These are phyloP conservation scores for Trichomalopsis sarcophagae DNA, from an alignment of 1,140 invertebrate genomes.

Conservation along the genomic window DNA sequence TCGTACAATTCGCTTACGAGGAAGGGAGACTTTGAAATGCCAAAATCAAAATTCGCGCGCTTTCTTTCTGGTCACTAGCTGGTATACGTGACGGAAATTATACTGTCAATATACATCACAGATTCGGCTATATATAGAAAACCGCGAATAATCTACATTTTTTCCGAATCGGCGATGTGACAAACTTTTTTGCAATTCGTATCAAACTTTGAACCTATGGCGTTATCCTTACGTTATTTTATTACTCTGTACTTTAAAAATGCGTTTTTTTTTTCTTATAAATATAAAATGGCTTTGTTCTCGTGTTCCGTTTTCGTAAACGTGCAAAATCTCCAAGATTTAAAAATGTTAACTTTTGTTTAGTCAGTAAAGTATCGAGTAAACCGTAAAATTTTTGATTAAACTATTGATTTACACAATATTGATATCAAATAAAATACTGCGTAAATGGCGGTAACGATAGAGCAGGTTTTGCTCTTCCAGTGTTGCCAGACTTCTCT, in stretches of 20 bases:
- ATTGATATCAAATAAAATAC: slow-evolving; percentile 7
- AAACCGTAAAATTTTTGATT: neutral
- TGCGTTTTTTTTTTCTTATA: neutral
- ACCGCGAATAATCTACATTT: neutral
- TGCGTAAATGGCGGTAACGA: slow-evolving; percentile 28
- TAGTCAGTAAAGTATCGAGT: neutral
- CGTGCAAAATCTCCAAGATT: neutral
- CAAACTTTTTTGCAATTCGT: neutral
- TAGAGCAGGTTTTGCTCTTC: neutral
- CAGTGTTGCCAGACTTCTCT: slow-evolving; percentile 11
- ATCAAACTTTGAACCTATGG: neutral
- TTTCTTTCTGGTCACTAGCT: too few relatives aligned
- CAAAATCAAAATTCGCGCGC: too few relatives aligned
- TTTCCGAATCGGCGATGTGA: neutral
- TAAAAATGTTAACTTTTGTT: neutral
- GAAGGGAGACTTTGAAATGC: too few relatives aligned
- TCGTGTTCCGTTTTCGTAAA: neutral
- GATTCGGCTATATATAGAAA: neutral
- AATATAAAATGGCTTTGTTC: neutral
- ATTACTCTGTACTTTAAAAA: neutral
- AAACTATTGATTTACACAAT: slow-evolving; percentile 6
- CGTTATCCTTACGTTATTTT: neutral
- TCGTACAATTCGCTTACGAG: too few relatives aligned
- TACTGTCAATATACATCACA: too few relatives aligned
- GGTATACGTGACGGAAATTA: too few relatives aligned